Evolutionary conservation across 2,888 invertebrate genomes (phyloP), one percentile per base, ranked within the genome.

Genomic region (Sclerodermus sp.): DNA sequence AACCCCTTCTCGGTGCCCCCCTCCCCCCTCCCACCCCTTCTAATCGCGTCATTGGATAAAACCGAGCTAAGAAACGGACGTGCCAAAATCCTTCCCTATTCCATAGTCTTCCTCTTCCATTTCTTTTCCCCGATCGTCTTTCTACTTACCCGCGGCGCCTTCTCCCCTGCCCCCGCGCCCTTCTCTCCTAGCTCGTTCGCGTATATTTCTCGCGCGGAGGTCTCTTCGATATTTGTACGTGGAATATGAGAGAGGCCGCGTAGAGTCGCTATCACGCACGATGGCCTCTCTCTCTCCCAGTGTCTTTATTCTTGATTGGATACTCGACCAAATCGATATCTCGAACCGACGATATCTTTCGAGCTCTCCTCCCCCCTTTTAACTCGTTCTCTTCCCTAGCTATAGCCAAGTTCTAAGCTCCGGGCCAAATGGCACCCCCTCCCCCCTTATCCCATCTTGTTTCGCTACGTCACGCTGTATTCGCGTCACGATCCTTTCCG

Each of bases 301-400:
- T 52, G 53, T 57, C 56, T 64, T 58, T 58, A 62, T 55, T 57
- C 57, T 49, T 62, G 62, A 64, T 64, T 64, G 63, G 63, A 57
- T 57, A 51, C 55, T 53, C 50, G 52, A 49, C 50, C 39, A 44
- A 64, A 63, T 64, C 64, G 61, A 64, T 64, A 54, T 34, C 30
- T 13, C n/a, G n/a, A n/a, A n/a, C n/a, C n/a, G n/a, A n/a, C 30
- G 37, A 15, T 39, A 41, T 32, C 16, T 9, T 18, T 14, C 18
- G 17, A 46, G 31, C 31, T 32, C 17, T 45, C 10, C 37, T 45
- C 40, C 39, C 15, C 29, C 31, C 6, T 12, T 30, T 41, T 12
- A 32, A 34, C 34, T 37, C 8, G 6, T 30, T 41, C 41, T 31
- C n/a, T n/a, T 23, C 15, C 4, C 23, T 23, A 23, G 23, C 8